Evolutionary conservation across 2,797 vertebrate genomes (phyloP).

Genomic region (Helicolenus hilgendorfi): DNA sequence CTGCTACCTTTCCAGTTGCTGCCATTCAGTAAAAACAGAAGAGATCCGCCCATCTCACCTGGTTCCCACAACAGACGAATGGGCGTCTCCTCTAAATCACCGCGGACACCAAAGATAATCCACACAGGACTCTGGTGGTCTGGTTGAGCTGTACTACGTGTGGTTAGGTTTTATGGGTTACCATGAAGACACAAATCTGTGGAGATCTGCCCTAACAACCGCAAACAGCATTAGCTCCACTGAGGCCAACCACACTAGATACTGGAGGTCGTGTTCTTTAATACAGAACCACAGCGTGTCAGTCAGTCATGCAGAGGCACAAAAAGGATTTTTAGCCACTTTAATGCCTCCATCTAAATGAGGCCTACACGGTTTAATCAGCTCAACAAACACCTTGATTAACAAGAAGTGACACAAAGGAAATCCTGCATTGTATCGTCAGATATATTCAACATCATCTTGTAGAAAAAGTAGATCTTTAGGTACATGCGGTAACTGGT

Average conservation of each 20-base stretch:
- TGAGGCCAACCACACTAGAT: conserved; percentile 9
- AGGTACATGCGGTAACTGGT: neutral
- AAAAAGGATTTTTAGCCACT: conserved; percentile 36
- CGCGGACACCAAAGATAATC: conserved; percentile 30
- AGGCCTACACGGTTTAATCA: conserved; percentile 20
- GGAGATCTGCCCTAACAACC: conserved; percentile 62
- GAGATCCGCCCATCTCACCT: conserved; percentile 39
- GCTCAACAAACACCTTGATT: neutral
- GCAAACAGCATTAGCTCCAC: conserved; percentile 36
- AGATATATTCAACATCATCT: neutral
- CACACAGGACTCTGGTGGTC: conserved; percentile 21
- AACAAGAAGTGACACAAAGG: neutral
- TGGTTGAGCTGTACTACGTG: conserved; percentile 2
- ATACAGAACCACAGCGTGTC: neutral
- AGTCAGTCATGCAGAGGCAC: conserved; percentile 23
- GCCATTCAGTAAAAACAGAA: neutral
- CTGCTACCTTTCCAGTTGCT: conserved; percentile 6
- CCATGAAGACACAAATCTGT: conserved; percentile 65
- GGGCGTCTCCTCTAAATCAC: conserved; percentile 30
- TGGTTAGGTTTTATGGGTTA: conserved; percentile 32
- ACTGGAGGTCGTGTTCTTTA: conserved; percentile 8
- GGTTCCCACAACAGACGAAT: neutral
- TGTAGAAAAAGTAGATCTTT: neutral
- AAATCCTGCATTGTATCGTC: neutral
- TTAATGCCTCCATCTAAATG: conserved; percentile 32